Conservation (phyloP, 2,888 invertebrate genomes). For the Drosophila subsilvestris region DNA sequence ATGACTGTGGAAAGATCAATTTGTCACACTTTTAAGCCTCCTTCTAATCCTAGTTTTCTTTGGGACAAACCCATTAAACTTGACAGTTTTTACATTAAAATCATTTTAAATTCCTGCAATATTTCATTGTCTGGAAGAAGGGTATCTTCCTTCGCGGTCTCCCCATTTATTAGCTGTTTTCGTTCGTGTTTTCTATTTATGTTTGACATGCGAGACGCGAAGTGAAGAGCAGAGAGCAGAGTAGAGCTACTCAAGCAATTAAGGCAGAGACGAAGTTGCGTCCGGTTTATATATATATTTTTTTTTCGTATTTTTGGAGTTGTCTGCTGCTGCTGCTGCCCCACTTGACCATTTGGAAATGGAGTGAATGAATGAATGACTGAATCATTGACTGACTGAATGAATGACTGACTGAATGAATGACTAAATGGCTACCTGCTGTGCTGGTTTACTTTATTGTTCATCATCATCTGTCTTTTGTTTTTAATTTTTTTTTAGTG, state of each 20-base stretch:
- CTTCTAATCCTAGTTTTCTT: too few relatives aligned
- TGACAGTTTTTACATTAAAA: too few relatives aligned
- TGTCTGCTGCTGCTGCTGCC: constrained; percentile 47
- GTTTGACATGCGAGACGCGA: constrained; percentile 33
- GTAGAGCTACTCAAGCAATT: constrained; percentile 36
- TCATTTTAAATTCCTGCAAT: too few relatives aligned
- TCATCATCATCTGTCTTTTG: constrained; percentile 25
- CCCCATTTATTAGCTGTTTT: background rate
- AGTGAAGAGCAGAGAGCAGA: background rate
- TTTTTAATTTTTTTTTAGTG: constrained; percentile 9
- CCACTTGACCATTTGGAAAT: constrained; percentile 40
- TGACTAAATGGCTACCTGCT: constrained; percentile 66
- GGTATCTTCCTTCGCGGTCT: background rate
- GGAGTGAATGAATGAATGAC: constrained; percentile 12
- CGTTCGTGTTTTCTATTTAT: constrained; percentile 38
- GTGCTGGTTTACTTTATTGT: constrained; percentile 71
- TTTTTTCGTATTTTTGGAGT: constrained; percentile 30
- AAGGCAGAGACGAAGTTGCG: constrained; percentile 38
- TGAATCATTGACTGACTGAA: background rate
- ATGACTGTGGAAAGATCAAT: too few relatives aligned
- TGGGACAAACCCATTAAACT: too few relatives aligned
- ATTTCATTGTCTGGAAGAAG: background rate
- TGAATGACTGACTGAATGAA: too few relatives aligned
- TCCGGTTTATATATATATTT: constrained; percentile 63
- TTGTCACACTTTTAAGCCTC: too few relatives aligned